Conservation (phyloP, 2,888 invertebrate genomes). For the Chorisops tibialis region DNA sequence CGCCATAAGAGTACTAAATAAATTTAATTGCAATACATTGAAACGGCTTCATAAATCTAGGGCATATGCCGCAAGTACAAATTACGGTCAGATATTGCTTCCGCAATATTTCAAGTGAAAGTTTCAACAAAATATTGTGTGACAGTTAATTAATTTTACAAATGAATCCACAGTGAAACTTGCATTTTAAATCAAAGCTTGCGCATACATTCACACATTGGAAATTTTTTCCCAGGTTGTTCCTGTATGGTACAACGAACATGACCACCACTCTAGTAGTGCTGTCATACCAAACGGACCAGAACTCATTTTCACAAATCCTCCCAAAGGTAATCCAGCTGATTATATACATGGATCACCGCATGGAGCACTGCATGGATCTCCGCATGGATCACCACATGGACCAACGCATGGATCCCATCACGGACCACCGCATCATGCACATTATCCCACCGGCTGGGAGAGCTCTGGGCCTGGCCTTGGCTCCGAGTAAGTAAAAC, state of each 20-base stretch:
- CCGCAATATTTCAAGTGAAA: not conserved
- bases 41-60: too few species aligned
- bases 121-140: not conserved
- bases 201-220: not conserved
- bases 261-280: conserved; percentile 35
- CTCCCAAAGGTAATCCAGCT: conserved; percentile 48
- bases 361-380: conserved; percentile 35
- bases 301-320: conserved; percentile 48
- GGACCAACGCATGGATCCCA: not conserved
- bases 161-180: too few species aligned
- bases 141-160: not conserved
- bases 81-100: not conserved
- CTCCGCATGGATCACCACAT: not conserved
- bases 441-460: conserved; percentile 58
- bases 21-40: not conserved
- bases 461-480: conserved; percentile 62
- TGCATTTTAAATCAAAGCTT: not conserved
- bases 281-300: conserved; percentile 37
- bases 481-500: conserved; percentile 60
- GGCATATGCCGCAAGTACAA: too few species aligned
- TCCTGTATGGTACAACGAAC: conserved; percentile 47
- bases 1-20: too few species aligned
- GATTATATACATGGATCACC: conserved; percentile 42
- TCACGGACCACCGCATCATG: conserved; percentile 39
- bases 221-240: conserved; percentile 39